Conservation (phyloP, 2,888 invertebrate genomes). For the Cetonia aurata region DNA sequence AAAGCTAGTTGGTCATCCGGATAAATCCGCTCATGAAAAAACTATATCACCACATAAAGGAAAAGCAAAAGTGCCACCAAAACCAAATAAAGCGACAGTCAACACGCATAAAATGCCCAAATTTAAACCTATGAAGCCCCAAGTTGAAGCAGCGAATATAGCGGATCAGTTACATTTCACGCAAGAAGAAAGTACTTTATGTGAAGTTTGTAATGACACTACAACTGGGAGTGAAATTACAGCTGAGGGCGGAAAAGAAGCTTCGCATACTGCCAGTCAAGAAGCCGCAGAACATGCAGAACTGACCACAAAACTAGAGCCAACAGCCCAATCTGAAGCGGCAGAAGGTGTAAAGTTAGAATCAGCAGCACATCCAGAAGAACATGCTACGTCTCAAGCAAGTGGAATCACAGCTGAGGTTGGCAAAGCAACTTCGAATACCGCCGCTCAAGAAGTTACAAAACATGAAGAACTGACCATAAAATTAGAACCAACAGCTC, state of each 20-base stretch:
- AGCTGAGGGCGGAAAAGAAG: neutral
- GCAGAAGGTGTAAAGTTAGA: neutral
- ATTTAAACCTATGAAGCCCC: neutral
- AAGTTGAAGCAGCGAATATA: neutral
- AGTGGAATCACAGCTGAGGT: too few species aligned
- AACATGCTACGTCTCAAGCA: too few species aligned
- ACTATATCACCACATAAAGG: neutral
- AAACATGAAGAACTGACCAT: too few species aligned
- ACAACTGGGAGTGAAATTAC: neutral
- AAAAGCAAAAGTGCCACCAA: neutral
- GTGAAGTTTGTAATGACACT: slow-evolving; percentile 17
- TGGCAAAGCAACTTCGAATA: too few species aligned
- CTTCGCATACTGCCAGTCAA: neutral
- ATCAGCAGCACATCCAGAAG: too few species aligned
- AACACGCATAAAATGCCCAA: neutral
- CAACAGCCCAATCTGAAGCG: neutral
- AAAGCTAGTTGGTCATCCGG: too few species aligned
- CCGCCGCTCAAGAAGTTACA: too few species aligned
- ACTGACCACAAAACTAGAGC: neutral
- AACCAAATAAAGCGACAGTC: neutral
- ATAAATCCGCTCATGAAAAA: neutral
- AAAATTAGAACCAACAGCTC: too few species aligned
- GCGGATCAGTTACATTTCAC: too few species aligned
- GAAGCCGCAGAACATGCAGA: neutral
- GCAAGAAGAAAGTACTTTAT: neutral